phyloP scores from a whole-genome alignment of 2,113 vertebrate genomes.

The Protobothrops mucrosquamatus region DNA sequence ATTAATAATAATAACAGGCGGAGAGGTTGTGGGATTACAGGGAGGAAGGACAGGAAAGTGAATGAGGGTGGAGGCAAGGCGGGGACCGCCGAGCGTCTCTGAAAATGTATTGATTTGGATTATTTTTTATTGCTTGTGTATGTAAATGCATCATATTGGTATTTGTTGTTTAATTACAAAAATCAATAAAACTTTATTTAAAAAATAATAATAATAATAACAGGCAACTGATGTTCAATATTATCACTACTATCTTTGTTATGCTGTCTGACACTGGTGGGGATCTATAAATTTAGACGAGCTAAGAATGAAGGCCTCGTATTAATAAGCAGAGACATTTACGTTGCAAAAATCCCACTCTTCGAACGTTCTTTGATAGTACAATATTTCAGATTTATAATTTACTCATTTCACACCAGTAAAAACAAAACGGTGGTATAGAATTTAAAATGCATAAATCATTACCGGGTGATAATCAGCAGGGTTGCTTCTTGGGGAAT shows the following conservation, averaged over 20 bases:
- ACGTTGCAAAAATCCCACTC: background rate
- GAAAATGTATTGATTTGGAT: too few relatives aligned
- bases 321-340: background rate
- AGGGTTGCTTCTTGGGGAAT: conserved; percentile 87
- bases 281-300: too few relatives aligned
- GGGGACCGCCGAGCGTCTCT: too few relatives aligned
- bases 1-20: background rate
- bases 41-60: too few relatives aligned
- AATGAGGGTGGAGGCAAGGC: too few relatives aligned
- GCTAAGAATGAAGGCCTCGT: background rate
- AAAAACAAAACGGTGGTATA: background rate
- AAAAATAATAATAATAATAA: background rate
- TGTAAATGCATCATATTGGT: too few relatives aligned
- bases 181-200: too few relatives aligned
- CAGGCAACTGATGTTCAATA: background rate
- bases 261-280: too few relatives aligned
- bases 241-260: background rate
- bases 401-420: background rate
- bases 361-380: background rate
- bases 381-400: background rate
- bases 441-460: background rate
- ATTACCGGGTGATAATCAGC: conserved; percentile 82
- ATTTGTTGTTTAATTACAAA: too few relatives aligned
- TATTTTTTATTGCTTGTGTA: too few relatives aligned
- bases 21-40: too few relatives aligned